A percentile compares a stretch with the other conserved stretches of the same genome.
Conservation (phyloP, 2,888 invertebrate species). For the Drosophila pullipes region DNA sequence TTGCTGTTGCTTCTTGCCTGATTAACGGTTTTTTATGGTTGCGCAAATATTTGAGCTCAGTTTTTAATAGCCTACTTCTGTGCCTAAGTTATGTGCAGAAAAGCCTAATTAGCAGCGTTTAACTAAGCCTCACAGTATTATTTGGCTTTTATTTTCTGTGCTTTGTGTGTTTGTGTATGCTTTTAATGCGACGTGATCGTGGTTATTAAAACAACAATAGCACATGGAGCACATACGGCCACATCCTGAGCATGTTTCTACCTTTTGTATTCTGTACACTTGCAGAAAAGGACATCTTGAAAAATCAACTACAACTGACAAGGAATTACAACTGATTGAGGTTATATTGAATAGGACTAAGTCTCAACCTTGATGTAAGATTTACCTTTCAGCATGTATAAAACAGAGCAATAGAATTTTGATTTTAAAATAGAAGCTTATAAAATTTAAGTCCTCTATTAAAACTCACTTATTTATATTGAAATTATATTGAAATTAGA, state of each 20-base stretch:
- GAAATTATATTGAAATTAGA: neutral
- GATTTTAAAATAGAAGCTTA: neutral
- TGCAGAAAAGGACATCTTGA: neutral
- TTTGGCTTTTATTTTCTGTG: constrained; percentile 11
- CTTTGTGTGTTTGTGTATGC: constrained; percentile 32
- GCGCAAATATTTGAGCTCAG: constrained; percentile 70
- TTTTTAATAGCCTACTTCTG: constrained; percentile 74
- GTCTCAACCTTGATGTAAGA: neutral
- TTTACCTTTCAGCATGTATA: neutral
- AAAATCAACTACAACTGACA: neutral
- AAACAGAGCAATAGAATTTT: neutral
- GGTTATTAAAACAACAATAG: constrained; percentile 75
- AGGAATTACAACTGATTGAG: neutral
- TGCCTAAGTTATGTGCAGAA: constrained; percentile 64
- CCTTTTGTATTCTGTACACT: constrained; percentile 13
- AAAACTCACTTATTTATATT: neutral
- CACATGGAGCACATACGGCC: constrained; percentile 24
- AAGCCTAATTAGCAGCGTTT: constrained; percentile 83
- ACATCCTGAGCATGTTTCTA: constrained; percentile 36
- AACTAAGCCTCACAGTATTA: constrained; percentile 75
- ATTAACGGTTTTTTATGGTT: constrained; percentile 77
- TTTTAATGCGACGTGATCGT: constrained; percentile 77
- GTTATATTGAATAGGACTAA: neutral
- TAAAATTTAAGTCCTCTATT: neutral
- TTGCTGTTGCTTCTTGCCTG: constrained; percentile 46